Base-by-base conservation (phyloP, 1,140 invertebrate genomes). In the Aleiodes sp. region DNA sequence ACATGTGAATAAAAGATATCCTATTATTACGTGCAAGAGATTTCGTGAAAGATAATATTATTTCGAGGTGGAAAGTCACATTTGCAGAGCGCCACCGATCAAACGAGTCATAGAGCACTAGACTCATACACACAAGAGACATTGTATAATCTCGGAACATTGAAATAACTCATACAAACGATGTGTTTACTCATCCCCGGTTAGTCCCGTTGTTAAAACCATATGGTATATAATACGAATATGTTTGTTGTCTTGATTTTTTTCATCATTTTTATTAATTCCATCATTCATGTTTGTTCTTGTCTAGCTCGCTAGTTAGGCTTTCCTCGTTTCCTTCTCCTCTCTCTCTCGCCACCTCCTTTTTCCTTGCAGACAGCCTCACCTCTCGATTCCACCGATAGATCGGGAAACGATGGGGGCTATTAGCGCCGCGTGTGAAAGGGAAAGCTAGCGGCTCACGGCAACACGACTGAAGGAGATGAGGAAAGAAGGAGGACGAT, bases 401-500 rank as follows among this genome's bases (percentile, higher is more conserved):
- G 82, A 81, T 84, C 78, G 78, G 75, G 77, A 79, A 77, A 82
- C 81, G 82, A 82, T 83, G 80, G 78, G 80, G 78, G 79, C 81
- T 82, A 84, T 84, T 84, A 83, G 81, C 77, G 74, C 77, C 80
- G 81, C 81, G 82, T 83, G 82, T 84, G 82, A 84, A 84, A 84
- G 82, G 82, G 82, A 84, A 84, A 82, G 82, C 82, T 78, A 83
- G 78, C 76, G 80, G 78, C 56, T 59, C 56, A 75, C 80, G 80
- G 73, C 80, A 81, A 66, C 75, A 77, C 76, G 28, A 59, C 56
- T 24, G 28, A 59, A 37, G 66, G 37, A 61, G 57, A 68, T 61
- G 59, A 63, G 37, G 67, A 52, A 52, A 69, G 59, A 62, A 63
- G 41, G 43, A 69, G 41, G 39, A 46, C 41, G 19, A 43, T 52